Evolutionary conservation across 2,113 vertebrate species (phyloP), one percentile per base, ranked within the genome.

Genomic region (Cyanoderma ruficeps): DNA sequence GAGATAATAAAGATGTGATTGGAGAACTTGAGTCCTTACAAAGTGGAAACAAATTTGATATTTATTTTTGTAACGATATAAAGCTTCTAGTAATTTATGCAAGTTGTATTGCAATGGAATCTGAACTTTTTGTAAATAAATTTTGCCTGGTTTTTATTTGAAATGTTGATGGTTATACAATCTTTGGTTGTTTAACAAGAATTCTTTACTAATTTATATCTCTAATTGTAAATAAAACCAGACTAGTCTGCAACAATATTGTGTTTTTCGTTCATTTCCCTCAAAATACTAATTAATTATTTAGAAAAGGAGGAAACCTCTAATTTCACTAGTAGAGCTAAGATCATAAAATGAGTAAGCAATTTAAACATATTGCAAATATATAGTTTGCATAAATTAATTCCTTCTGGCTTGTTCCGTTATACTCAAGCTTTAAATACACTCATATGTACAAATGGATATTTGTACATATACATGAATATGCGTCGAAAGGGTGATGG

Each of bases 191-290:
- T 98, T 98, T 98, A 99, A 99, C 96, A 95, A 98, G 97, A 98
- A 98, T 98, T 99, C 98, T 99, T 99, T 99, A 99, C 98, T 99
- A 99, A 99, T 99, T 99, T 99, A 99, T 99, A 99, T 99, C 98
- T 98, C 97, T 98, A 98, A 99, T 98, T 99, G 99, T 99, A 99
- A 99, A 99, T 99, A 98, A 99, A 98, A 98, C 97, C 96, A 98
- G 98, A 98, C 98, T 98, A 98, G 98, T 98, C 97, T 98, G 97
- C 97, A 98, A 98, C 97, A 97, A 95, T 87, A 46, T 78, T 91
- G 96, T 93, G 95, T 93, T 90, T 90, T 94, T 95, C 56, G 1
- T 97, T 98, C 91, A 79, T 97, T 97, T 96, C 25, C 96, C 52
- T 78, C 60, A 1, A 79, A 83, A 83, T 80, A 87, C 13, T 67